These are phyloP conservation scores for Eupithecia inturbata DNA, from an alignment of 2,888 invertebrate species.

Conservation along the genomic window DNA sequence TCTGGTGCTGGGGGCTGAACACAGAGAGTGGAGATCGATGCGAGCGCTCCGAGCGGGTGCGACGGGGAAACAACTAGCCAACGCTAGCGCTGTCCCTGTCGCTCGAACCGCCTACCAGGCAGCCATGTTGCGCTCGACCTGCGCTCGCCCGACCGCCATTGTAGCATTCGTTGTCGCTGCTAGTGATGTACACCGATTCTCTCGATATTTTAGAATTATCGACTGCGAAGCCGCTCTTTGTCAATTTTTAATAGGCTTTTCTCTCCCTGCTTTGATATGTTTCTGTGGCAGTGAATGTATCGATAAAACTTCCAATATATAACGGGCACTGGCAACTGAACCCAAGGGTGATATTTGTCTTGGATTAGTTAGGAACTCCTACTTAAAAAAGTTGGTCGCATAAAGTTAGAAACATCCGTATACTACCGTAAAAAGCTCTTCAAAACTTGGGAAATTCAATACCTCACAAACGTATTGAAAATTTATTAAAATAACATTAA, in stretches of 20 bases:
- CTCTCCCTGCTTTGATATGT: background rate
- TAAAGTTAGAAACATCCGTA: background rate
- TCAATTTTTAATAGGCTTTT: slow-evolving; percentile 13
- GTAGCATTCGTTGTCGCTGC: slow-evolving; percentile 79
- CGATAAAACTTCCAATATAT: background rate
- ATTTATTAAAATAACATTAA: slow-evolving; percentile 21
- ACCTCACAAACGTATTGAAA: background rate
- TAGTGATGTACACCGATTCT: slow-evolving; percentile 76
- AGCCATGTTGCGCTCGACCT: slow-evolving; percentile 85
- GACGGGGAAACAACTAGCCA: slow-evolving; percentile 67
- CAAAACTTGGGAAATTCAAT: too few relatives aligned
- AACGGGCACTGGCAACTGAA: background rate
- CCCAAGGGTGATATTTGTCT: background rate
- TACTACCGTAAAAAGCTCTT: background rate
- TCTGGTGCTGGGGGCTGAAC: slow-evolving; percentile 84
- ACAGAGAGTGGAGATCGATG: slow-evolving; percentile 83
- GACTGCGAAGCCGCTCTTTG: slow-evolving; percentile 32
- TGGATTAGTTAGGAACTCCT: background rate
- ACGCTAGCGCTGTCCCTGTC: slow-evolving; percentile 70
- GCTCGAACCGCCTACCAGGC: slow-evolving; percentile 83
- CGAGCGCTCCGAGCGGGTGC: slow-evolving; percentile 77
- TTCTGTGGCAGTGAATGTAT: background rate
- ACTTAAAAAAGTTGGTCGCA: background rate
- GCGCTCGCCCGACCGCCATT: slow-evolving; percentile 84
- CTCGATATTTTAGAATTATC: slow-evolving; percentile 66